Conservation (phyloP, 2,888 invertebrate species). For the Megaustenia siamemsis region DNA sequence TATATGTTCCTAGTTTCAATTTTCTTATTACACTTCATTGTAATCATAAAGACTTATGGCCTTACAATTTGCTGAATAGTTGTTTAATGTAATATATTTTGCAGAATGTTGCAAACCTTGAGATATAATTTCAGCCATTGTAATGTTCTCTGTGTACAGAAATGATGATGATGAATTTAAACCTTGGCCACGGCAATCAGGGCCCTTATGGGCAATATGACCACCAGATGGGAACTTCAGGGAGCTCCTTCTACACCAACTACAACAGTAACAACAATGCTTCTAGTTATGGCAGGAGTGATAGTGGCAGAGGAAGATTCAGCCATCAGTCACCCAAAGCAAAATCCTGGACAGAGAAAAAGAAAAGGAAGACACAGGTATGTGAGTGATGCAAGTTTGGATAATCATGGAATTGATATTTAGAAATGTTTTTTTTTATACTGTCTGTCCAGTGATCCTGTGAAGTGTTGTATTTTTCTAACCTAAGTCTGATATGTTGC, state of each 20-base stretch:
- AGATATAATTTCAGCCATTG: neutral
- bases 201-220: slow-evolving; percentile 35
- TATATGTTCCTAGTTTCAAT: too few relatives aligned
- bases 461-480: too few relatives aligned
- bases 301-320: neutral
- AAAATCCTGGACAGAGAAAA: slow-evolving; percentile 5
- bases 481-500: too few relatives aligned
- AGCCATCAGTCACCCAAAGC: neutral
- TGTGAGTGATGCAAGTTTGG: neutral
- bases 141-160: slow-evolving; percentile 10
- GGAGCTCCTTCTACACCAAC: slow-evolving; percentile 27
- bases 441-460: too few relatives aligned
- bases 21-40: too few relatives aligned
- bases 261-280: slow-evolving; percentile 40
- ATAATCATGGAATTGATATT: too few relatives aligned
- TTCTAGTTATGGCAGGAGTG: slow-evolving; percentile 1
- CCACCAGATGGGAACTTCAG: neutral
- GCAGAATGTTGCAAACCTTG: neutral
- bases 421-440: too few relatives aligned
- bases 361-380: slow-evolving; percentile 34
- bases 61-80: neutral
- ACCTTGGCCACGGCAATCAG: slow-evolving; percentile 7
- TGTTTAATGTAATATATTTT: neutral
- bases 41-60: too few relatives aligned
- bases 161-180: slow-evolving; percentile 47